Evolutionary conservation across 1,140 invertebrate species (phyloP), one percentile per base, ranked within the genome.

Genomic region (Dolichoris vasculosae): DNA sequence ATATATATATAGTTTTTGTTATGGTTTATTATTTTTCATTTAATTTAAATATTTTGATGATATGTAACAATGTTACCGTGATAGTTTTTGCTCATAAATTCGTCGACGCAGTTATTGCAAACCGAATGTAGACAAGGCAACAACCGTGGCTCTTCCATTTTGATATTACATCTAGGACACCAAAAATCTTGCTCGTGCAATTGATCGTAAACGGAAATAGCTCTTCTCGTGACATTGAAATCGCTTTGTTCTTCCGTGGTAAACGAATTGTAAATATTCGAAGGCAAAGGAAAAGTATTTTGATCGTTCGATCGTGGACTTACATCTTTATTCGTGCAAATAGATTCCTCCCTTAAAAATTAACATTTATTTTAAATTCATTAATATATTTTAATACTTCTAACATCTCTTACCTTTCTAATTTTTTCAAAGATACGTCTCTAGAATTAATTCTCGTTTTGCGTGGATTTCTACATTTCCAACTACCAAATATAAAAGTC

Each of bases 51-150:
- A n/a, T 30, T 30, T 6, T 64, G 26, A 64, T 6, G 32, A n/a
- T 76, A 51, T 76, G 6, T 51, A 51, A 26, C 51, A 59, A 55
- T 6, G 9, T 43, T 80, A 89, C 87, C 86, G 38, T 77, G 35
- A n/a, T 67, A 86, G 86, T 89, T 86, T 89, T 88, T 88, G 43
- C 76, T 90, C 83, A 90, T 90, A 51, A 92, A 89, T 83, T 92
- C 88, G 13, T 89, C 88, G 55, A 93, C 88, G 86, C 92, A 93
- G 9, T 81, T 69, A 15, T 88, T 89, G 77, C 92, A 93, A 32
- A 93, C 90, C 30, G 91, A 88, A 88, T 93, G 92, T 7, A 93
- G 88, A 63, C 92, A 93, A 81, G 91, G 90, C 35, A 93, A 89
- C 32, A 93, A 83, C 82, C 91, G 89, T 2, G 92, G 92, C 69